A percentile compares a stretch with the other conserved stretches of the same genome.
Conservation (phyloP, 2,113 vertebrate genomes). For the Cyanistes caeruleus region DNA sequence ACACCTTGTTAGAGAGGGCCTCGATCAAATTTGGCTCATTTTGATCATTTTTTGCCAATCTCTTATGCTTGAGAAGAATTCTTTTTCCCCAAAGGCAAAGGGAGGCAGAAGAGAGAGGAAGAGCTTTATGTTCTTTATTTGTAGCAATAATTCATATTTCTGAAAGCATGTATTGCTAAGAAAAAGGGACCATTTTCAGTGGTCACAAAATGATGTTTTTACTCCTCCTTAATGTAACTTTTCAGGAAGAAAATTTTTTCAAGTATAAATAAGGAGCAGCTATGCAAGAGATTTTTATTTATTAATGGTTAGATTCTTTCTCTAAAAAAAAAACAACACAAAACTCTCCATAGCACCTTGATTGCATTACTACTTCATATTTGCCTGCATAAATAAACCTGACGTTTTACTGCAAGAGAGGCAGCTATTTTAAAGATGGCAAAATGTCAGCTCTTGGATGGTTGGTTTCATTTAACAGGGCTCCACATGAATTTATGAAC, state of each 20-base stretch:
- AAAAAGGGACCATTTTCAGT: conserved; percentile 17
- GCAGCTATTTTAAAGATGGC: conserved; percentile 82
- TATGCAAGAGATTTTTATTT: conserved; percentile 43
- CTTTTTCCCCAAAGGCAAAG: background rate
- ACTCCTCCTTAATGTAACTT: background rate
- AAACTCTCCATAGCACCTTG: conserved; percentile 11
- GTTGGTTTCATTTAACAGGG: conserved; percentile 82
- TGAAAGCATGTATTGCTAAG: conserved; percentile 28
- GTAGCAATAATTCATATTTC: conserved; percentile 3
- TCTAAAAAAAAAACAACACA: background rate
- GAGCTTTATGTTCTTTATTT: conserved; percentile 44
- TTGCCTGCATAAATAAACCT: conserved; percentile 74
- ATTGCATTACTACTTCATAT: conserved; percentile 50
- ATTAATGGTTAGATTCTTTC: conserved; percentile 57
- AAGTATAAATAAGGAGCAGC: conserved; percentile 21
- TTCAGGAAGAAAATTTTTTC: conserved; percentile 26
- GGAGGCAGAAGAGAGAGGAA: background rate
- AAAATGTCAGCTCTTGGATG: conserved; percentile 81
- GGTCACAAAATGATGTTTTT: background rate
- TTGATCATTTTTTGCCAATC: background rate
- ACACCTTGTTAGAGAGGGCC: background rate
- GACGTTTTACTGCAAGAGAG: conserved; percentile 67
- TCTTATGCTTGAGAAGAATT: background rate
- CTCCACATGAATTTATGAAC: conserved; percentile 83
- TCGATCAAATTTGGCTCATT: background rate